Conservation (phyloP, 23 tunicate genomes). For the Halocynthia roretzi region DNA sequence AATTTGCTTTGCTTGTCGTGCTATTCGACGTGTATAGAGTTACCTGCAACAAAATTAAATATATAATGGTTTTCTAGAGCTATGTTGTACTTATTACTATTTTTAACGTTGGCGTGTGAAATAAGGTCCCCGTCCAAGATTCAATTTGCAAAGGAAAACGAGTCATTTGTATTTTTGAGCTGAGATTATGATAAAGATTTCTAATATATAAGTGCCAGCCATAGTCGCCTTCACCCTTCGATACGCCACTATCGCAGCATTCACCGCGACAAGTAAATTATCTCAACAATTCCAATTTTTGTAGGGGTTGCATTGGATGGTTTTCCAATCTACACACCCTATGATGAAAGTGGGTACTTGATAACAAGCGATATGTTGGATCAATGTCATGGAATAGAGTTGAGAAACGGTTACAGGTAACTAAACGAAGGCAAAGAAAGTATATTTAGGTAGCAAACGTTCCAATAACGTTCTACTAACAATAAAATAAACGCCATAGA, state of each 20-base stretch:
- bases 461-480: not conserved
- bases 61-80: too few relatives aligned
- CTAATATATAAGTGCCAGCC: too few relatives aligned
- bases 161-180: too few relatives aligned
- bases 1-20: not conserved
- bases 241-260: too few relatives aligned
- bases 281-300: not conserved
- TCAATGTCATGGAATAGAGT: conserved; percentile 34
- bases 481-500: too few relatives aligned
- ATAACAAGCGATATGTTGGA: conserved; percentile 18
- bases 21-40: not conserved
- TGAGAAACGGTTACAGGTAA: conserved; percentile 3
- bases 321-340: conserved; percentile 45
- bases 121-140: too few relatives aligned
- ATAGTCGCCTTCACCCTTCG: too few relatives aligned
- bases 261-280: not conserved
- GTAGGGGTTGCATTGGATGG: conserved; percentile 50
- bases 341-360: conserved; percentile 22
- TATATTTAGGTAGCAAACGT: not conserved
- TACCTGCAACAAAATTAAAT: not conserved
- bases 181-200: too few relatives aligned
- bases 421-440: not conserved
- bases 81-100: too few relatives aligned
- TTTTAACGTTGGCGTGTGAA: too few relatives aligned
- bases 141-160: not conserved